Evolutionary conservation across 2,888 invertebrate genomes (phyloP).

Genomic region (Acronicta psi): DNA sequence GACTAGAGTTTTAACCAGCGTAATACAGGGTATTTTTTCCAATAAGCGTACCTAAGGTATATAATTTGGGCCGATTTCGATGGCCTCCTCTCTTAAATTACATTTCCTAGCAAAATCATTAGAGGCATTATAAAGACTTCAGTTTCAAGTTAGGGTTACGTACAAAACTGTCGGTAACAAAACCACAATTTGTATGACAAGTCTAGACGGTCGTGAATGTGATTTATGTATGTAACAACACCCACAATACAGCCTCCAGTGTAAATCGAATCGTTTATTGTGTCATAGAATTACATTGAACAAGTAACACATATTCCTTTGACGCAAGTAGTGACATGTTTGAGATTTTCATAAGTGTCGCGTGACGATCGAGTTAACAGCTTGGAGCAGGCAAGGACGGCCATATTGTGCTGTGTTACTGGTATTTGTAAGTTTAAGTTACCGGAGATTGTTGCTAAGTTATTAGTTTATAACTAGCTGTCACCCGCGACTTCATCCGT

Average conservation of each 20-base stretch:
- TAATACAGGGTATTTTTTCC: too few relatives aligned
- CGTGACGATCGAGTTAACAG: constrained; percentile 55
- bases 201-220: constrained; percentile 20
- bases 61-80: too few relatives aligned
- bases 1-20: too few relatives aligned
- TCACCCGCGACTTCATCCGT: too few relatives aligned
- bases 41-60: too few relatives aligned
- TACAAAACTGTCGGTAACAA: too few relatives aligned
- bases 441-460: constrained; percentile 26
- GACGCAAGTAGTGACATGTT: constrained; percentile 49
- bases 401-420: constrained; percentile 30
- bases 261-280: constrained; percentile 41
- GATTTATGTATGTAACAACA: constrained; percentile 2
- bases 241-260: constrained; percentile 20
- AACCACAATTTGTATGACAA: neutral
- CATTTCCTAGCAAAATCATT: too few relatives aligned
- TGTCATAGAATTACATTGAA: constrained; percentile 28
- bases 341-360: constrained; percentile 51
- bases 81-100: too few relatives aligned
- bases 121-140: too few relatives aligned
- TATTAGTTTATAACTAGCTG: too few relatives aligned
- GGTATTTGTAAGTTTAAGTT: constrained; percentile 23
- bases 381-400: constrained; percentile 30
- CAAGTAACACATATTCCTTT: constrained; percentile 30
- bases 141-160: too few relatives aligned